Evolutionary conservation across 2,888 invertebrate genomes (phyloP).

Genomic region (Drosophila mettleri): DNA sequence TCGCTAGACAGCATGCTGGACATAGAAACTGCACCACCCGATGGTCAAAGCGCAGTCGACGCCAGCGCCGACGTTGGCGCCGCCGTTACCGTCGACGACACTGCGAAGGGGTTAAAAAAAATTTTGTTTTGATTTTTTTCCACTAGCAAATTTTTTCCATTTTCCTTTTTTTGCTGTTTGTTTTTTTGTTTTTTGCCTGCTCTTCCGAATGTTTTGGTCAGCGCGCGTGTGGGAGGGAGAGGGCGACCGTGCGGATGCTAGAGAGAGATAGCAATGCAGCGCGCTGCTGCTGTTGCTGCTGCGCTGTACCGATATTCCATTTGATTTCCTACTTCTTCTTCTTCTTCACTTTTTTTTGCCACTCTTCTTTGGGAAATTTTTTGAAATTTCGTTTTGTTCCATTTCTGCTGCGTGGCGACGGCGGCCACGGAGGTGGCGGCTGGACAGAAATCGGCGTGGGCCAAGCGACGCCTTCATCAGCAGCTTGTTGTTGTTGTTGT

Average conservation of each 20-base stretch:
- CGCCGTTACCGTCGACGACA: slow-evolving; percentile 44
- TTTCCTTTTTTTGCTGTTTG: neutral
- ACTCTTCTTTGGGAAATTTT: slow-evolving; percentile 44
- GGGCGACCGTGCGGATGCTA: slow-evolving; percentile 5
- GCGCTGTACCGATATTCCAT: slow-evolving; percentile 67
- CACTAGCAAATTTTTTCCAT: slow-evolving; percentile 44
- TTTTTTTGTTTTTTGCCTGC: slow-evolving; percentile 19
- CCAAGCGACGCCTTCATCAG: slow-evolving; percentile 61
- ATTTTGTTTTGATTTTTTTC: slow-evolving; percentile 76
- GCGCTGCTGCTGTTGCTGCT: slow-evolving; percentile 57
- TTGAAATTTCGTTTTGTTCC: slow-evolving; percentile 60
- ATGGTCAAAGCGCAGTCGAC: slow-evolving; percentile 39
- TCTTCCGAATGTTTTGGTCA: slow-evolving; percentile 66
- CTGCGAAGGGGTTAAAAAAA: slow-evolving; percentile 81
- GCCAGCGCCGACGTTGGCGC: slow-evolving; percentile 47
- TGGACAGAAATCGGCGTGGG: slow-evolving; percentile 56
- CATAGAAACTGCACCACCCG: slow-evolving; percentile 72
- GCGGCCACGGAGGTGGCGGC: slow-evolving; percentile 33
- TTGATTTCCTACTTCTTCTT: slow-evolving; percentile 18
- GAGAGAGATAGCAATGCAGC: slow-evolving; percentile 35
- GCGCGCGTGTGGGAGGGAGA: slow-evolving; percentile 28
- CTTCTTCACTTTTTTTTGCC: slow-evolving; percentile 45
- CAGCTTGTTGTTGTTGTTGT: slow-evolving; percentile 36
- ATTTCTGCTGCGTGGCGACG: slow-evolving; percentile 72
- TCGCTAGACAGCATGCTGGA: slow-evolving; percentile 50